Evolutionary conservation across 2,888 invertebrate species (phyloP).

Genomic region (Cephus sareptanus): DNA sequence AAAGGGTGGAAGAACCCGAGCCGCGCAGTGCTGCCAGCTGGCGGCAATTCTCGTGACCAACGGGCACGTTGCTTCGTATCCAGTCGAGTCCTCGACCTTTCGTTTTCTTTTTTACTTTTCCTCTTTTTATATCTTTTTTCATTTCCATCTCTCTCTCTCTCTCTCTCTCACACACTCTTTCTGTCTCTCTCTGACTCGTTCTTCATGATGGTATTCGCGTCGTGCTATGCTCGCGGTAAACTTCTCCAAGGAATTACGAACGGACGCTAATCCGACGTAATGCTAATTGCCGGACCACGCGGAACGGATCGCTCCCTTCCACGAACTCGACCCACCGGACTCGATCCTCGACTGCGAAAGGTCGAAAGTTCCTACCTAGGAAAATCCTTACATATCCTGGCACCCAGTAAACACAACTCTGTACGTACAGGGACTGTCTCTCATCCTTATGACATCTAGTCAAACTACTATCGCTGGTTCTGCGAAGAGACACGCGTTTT

Average conservation of each 20-base stretch:
- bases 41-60: constrained; percentile 28
- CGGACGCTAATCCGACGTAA: constrained; percentile 46
- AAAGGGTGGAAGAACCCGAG: constrained; percentile 4
- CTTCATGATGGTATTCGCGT: background rate
- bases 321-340: constrained; percentile 13
- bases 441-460: background rate
- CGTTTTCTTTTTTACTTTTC: constrained; percentile 11
- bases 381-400: background rate
- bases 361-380: background rate
- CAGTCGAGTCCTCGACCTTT: constrained; percentile 17
- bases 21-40: constrained; percentile 31
- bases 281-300: constrained; percentile 43
- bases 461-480: background rate
- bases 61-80: constrained; percentile 23
- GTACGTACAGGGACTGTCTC: background rate
- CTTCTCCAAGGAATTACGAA: constrained; percentile 24
- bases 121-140: constrained; percentile 4
- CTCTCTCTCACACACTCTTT: constrained; percentile 7
- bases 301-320: constrained; percentile 39
- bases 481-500: background rate
- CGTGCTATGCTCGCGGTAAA: background rate
- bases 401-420: background rate
- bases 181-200: background rate
- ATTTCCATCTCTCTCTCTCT: constrained; percentile 18
- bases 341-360: background rate